These are phyloP conservation scores for Aspiorhynchus laticeps DNA, from an alignment of 2,113 vertebrate species.

Conservation along the genomic window DNA sequence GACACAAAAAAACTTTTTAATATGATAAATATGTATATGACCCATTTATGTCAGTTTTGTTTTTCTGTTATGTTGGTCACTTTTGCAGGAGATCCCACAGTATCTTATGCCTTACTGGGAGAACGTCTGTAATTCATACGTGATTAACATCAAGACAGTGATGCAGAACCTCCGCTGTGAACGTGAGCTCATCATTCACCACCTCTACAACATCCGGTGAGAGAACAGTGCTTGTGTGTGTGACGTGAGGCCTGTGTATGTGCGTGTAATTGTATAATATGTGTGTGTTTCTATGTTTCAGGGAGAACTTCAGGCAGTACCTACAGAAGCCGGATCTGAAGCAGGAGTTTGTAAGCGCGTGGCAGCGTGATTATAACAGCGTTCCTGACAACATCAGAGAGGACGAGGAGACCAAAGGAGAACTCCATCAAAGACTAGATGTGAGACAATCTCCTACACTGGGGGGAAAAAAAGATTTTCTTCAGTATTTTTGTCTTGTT, in stretches of 20 bases:
- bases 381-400: constrained; percentile 82
- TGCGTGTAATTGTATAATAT: background rate
- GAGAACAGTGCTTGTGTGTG: background rate
- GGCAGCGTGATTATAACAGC: constrained; percentile 89
- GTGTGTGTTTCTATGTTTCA: constrained; percentile 61
- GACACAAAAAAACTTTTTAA: background rate
- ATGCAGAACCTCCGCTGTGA: constrained; percentile 83
- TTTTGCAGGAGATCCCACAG: constrained; percentile 78
- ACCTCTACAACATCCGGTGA: constrained; percentile 82
- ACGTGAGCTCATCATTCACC: constrained; percentile 66
- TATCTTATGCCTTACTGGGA: constrained; percentile 85
- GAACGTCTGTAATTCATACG: constrained; percentile 78
- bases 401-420: constrained; percentile 88
- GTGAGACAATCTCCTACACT: constrained; percentile 71
- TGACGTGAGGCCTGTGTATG: constrained; percentile 26
- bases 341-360: constrained; percentile 86
- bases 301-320: constrained; percentile 82
- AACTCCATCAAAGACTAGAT: constrained; percentile 87
- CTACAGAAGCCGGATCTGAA: constrained; percentile 84
- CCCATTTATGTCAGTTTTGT: background rate
- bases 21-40: background rate
- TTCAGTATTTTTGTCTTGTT: background rate
- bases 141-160: constrained; percentile 76
- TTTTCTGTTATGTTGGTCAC: background rate
- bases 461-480: background rate